These are phyloP conservation scores for Seriola rivoliana DNA, from an alignment of 2,113 vertebrate genomes.

Conservation along the genomic window DNA sequence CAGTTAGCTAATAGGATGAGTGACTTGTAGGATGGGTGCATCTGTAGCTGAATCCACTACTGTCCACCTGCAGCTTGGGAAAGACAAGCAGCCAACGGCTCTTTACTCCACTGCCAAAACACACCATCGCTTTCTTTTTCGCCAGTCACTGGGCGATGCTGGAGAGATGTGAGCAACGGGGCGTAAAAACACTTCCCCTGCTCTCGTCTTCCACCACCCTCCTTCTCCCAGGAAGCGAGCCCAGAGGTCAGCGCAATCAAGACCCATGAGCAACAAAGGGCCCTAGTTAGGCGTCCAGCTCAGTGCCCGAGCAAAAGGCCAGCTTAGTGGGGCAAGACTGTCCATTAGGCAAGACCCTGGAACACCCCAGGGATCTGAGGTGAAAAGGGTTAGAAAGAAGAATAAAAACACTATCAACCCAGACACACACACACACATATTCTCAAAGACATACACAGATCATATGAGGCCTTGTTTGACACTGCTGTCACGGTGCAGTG, in stretches of 20 bases:
- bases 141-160: slow-evolving; percentile 55
- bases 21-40: slow-evolving; percentile 1
- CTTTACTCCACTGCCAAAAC: slow-evolving; percentile 54
- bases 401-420: slow-evolving; percentile 80
- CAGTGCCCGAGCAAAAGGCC: slow-evolving; percentile 81
- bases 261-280: slow-evolving; percentile 83
- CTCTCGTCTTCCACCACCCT: slow-evolving; percentile 47
- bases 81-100: slow-evolving; percentile 49
- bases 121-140: slow-evolving; percentile 44
- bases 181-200: slow-evolving; percentile 74
- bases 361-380: slow-evolving; percentile 73
- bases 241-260: slow-evolving; percentile 84
- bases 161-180: slow-evolving; percentile 72
- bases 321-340: slow-evolving; percentile 79
- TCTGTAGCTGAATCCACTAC: slow-evolving; percentile 43
- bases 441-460: slow-evolving; percentile 78
- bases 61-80: slow-evolving; percentile 54
- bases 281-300: slow-evolving; percentile 78
- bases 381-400: slow-evolving; percentile 69
- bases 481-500: slow-evolving; percentile 84
- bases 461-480: slow-evolving; percentile 82
- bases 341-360: slow-evolving; percentile 82
- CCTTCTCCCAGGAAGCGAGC: slow-evolving; percentile 72
- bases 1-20: not conserved
- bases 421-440: slow-evolving; percentile 71